Evolutionary conservation across 2,113 vertebrate species (phyloP), one percentile per base, ranked within the genome.

Genomic region (Sylvietta virens): DNA sequence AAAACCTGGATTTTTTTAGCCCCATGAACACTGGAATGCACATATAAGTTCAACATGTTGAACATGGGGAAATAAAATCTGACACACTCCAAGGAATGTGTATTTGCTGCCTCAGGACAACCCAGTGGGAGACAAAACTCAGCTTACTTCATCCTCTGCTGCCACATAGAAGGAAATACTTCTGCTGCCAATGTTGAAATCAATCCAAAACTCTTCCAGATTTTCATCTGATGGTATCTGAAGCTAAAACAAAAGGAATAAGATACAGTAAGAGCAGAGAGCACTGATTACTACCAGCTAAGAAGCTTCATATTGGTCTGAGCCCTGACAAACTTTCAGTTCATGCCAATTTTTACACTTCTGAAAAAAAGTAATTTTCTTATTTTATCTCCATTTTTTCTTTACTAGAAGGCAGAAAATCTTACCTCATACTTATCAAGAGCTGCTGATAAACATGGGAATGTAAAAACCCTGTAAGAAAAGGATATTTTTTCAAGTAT

Each of bases 181-280:
- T 86, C 96, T 98, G 92, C 99, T 99, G 62, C 98, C 98, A 51
- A 98, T 40, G 76, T 99, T 99, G 95, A 99, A 99, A 97, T 99
- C 99, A 54, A 99, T 97, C 99, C 99, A 99, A 93, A 99, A 99
- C n/a, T 98, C 98, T 81, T 99, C 98, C 82, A 99, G 98, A 54
- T 99, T 99, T 71, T 99, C 99, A 98, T 99, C 99, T 57, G 96
- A 23, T 13, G 99, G 99, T 96, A 98, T 98, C 64, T 98, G 97
- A 30, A 99, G 96, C 99, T 99, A 95, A 95, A 97, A 57, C 1
- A 77, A 51, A 35, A 50, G 37, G 26, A 42, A 8, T 1, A 42
- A 42, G 4, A 30, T 15, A 24, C 17, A 73, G 3, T 12, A 60
- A 60, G 37, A 80, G 33, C 15, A 45, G 13, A 81, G 13, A 84